Percentiles rank a stretch among this genome's conserved stretches.
Conservation (phyloP, 2,888 invertebrate species). For the Coleophora flavipennella region DNA sequence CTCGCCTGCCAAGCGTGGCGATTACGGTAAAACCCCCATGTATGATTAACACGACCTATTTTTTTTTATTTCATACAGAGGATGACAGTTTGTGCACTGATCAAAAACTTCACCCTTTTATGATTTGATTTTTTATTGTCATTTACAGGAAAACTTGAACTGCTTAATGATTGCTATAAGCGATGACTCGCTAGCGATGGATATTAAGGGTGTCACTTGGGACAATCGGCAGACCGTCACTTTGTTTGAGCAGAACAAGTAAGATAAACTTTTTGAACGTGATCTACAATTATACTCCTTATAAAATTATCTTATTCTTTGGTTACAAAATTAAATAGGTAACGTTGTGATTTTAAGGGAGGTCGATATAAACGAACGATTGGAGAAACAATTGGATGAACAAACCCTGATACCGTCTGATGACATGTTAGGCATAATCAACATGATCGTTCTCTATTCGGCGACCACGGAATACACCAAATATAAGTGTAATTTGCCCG, state of each 20-base stretch:
- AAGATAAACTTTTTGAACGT: slow-evolving; percentile 7
- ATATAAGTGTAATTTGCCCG: slow-evolving; percentile 51
- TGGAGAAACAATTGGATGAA: slow-evolving; percentile 36
- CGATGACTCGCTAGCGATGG: slow-evolving; percentile 42
- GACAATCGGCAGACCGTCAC: slow-evolving; percentile 59
- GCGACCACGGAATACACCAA: slow-evolving; percentile 66
- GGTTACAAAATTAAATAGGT: too few relatives aligned
- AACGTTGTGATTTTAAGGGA: slow-evolving; percentile 41
- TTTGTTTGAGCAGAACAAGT: slow-evolving; percentile 45
- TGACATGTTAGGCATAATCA: slow-evolving; percentile 28
- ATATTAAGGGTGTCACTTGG: slow-evolving; percentile 52
- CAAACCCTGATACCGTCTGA: slow-evolving; percentile 28
- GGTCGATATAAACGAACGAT: slow-evolving; percentile 39
- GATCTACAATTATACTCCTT: too few relatives aligned
- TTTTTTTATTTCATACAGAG: too few relatives aligned
- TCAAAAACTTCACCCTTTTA: too few relatives aligned
- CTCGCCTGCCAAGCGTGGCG: too few relatives aligned
- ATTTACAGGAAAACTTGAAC: slow-evolving; percentile 38
- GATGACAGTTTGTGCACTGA: too few relatives aligned
- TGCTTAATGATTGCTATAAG: slow-evolving; percentile 41
- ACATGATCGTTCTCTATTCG: slow-evolving; percentile 61
- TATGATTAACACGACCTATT: too few relatives aligned
- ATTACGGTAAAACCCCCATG: too few relatives aligned
- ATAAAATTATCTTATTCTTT: too few relatives aligned
- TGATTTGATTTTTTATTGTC: not conserved